Evolutionary conservation across 2,113 vertebrate species (phyloP), one percentile per base, ranked within the genome.

Genomic region (Heterocephalus glaber): DNA sequence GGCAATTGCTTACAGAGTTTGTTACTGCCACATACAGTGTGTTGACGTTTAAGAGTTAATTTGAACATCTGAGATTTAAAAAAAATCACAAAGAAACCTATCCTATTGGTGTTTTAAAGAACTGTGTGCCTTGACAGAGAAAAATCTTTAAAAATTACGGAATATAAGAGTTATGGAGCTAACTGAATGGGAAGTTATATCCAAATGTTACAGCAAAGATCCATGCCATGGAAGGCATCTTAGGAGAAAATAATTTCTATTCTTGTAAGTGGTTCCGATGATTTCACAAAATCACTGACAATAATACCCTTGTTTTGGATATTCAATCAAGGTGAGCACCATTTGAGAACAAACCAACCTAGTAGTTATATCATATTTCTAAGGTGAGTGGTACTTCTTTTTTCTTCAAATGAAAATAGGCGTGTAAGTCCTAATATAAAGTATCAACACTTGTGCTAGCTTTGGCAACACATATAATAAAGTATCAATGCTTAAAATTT

Each of bases 11-110:
- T 97, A 98, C 93, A 98, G 96, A 98, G 95, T 97, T 89, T 97
- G 79, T 97, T 96, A 96, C 95, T 95, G 93, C 95, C 97, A 95
- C 95, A 96, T 98, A 98, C 98, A 99, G 98, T 99, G 98, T 98
- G 98, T 98, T 97, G 98, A 98, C 98, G 90, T 97, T 93, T 88
- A 97, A 96, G 97, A 96, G 97, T 77, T 97, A 97, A 98, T 98
- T 97, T 97, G 97, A 98, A 98, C 93, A 97, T 90, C 96, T 5
- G 93, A 93, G 83, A 86, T 83, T 91, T 96, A 58, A 58, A 56
- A 56, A 56, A 66, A 77, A 97, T 97, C 95, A 85, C 20, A 91
- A 26, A 96, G 17, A 89, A 95, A 86, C 41, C 49, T 89, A 12
- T 81, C 96, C 80, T 66, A 86, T 90, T 96, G 89, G 52, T 72